Conservation (phyloP, 2,888 invertebrate species). For the Leptinotarsa haldemani region DNA sequence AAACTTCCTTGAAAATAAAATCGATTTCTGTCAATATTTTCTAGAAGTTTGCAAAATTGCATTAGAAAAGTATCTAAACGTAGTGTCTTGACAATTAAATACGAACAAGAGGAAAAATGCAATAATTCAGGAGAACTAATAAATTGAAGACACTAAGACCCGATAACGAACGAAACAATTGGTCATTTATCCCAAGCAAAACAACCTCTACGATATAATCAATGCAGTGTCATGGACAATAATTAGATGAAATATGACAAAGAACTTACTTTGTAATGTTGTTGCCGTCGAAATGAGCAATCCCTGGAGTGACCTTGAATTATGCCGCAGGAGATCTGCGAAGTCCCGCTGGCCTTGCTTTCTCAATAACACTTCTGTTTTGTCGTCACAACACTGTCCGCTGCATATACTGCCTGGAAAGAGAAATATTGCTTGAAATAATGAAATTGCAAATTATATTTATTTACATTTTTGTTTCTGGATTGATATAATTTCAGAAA, state of each 20-base stretch:
- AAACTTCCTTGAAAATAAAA: no score
- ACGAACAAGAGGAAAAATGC: no score
- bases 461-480: no score
- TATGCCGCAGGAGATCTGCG: slow-evolving; percentile 76
- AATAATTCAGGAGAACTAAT: no score
- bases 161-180: neutral
- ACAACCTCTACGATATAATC: neutral
- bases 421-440: slow-evolving; percentile 20
- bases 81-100: no score
- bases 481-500: no score
- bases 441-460: no score
- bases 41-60: no score
- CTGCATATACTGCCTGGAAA: slow-evolving; percentile 70
- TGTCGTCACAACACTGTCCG: slow-evolving; percentile 77
- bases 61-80: no score
- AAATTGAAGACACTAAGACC: neutral
- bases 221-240: slow-evolving; percentile 17
- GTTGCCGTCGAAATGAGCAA: slow-evolving; percentile 79
- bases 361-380: slow-evolving; percentile 72
- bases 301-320: slow-evolving; percentile 80
- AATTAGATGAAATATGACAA: slow-evolving; percentile 13
- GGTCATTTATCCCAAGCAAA: neutral
- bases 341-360: slow-evolving; percentile 74
- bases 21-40: no score
- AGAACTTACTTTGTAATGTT: slow-evolving; percentile 78